These are phyloP conservation scores for Halictus rubicundus DNA, from an alignment of 1,140 invertebrate genomes.

Conservation along the genomic window DNA sequence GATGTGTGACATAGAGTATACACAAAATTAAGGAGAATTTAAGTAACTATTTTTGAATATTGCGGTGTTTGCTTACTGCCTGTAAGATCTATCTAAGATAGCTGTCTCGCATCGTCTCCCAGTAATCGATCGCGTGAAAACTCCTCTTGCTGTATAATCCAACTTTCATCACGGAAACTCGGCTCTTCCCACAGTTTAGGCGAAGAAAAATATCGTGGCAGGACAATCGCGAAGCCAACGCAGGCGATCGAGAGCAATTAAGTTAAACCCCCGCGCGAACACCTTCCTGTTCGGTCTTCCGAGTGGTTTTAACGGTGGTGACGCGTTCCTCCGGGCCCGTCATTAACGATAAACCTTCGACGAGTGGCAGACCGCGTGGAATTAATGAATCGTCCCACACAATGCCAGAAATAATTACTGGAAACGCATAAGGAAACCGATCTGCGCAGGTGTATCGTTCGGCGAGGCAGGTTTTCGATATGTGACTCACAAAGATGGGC, in stretches of 20 bases:
- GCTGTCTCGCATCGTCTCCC: no score
- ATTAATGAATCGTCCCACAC: conserved; percentile 62
- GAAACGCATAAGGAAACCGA: conserved; percentile 60
- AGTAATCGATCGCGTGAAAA: no score
- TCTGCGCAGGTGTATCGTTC: conserved; percentile 55
- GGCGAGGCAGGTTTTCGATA: conserved; percentile 27
- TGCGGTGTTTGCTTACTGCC: no score
- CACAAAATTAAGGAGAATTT: no score
- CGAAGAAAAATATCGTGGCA: neutral
- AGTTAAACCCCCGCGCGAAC: neutral
- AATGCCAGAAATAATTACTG: conserved; percentile 54
- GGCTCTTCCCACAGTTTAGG: no score
- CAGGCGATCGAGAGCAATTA: conserved; percentile 19
- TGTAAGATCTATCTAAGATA: no score
- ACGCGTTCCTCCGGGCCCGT: conserved; percentile 5
- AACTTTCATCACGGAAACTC: no score
- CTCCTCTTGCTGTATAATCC: no score
- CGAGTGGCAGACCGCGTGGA: conserved; percentile 40
- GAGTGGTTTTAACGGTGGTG: no score
- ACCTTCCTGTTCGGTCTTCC: no score
- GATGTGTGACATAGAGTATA: no score
- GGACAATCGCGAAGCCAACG: neutral
- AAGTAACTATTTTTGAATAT: no score
- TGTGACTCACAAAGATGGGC: conserved; percentile 37
- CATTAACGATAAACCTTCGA: conserved; percentile 35